These are phyloP conservation scores for Dipodomys stephensi DNA, from an alignment of 2,113 vertebrate genomes.

Conservation along the genomic window DNA sequence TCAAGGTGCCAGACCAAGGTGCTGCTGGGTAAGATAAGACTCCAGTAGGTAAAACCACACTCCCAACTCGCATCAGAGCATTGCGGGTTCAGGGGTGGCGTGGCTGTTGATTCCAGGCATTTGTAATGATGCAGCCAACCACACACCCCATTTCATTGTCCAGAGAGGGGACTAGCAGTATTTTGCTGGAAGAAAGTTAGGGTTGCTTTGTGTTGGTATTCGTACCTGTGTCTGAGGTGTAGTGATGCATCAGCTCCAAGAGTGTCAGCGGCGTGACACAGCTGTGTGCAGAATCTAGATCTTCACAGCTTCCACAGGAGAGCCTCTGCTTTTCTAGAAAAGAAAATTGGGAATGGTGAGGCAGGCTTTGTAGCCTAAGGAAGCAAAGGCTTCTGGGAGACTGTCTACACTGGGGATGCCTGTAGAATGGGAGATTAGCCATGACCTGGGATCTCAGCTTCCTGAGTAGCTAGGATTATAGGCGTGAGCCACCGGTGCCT, in stretches of 20 bases:
- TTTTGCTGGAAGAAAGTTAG: background rate
- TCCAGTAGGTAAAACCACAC: accelerated
- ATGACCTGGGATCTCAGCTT: background rate
- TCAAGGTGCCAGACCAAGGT: slow-evolving; percentile 96
- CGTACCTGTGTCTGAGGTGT: background rate
- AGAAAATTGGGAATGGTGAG: background rate
- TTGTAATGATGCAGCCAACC: background rate
- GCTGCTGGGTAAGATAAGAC: slow-evolving; percentile 94
- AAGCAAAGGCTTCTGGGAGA: background rate
- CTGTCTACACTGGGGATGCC: background rate
- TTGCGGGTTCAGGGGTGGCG: no score
- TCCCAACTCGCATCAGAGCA: accelerated
- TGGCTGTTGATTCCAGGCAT: background rate
- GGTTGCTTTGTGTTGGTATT: background rate
- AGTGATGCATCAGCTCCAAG: background rate
- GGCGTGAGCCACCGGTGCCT: background rate
- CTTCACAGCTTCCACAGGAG: background rate
- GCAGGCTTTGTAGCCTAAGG: background rate
- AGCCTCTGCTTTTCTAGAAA: background rate
- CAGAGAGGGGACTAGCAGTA: background rate
- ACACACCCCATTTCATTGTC: background rate
- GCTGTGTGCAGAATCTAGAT: background rate
- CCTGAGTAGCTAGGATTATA: no score
- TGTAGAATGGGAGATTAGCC: background rate
- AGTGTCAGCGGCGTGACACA: background rate